Percentiles rank a stretch among this genome's conserved stretches.
Evolutionary conservation across 1,140 invertebrate genomes (phyloP).

Genomic region (Orius insidiosus): DNA sequence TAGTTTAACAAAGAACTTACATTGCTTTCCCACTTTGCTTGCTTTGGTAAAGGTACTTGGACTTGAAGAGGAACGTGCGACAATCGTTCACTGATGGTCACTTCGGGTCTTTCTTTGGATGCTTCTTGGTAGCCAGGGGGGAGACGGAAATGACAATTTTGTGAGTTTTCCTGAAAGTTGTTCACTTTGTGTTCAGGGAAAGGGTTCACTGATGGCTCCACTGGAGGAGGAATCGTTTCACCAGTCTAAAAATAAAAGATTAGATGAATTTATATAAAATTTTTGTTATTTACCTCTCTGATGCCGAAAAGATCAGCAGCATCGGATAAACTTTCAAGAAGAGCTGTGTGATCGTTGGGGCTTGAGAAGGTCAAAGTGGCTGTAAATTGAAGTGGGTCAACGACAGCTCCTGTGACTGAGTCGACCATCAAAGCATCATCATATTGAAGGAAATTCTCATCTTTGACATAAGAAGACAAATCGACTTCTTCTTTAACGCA

Average conservation of each 20-base stretch:
- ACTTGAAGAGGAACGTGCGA: constrained; percentile 50
- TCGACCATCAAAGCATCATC: constrained; percentile 68
- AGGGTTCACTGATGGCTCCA: constrained; percentile 45
- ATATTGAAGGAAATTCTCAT: constrained; percentile 29
- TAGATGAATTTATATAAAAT: no score
- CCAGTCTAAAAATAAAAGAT: neutral
- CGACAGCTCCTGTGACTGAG: constrained; percentile 50
- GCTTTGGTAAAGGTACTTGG: constrained; percentile 33
- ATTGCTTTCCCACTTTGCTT: constrained; percentile 11
- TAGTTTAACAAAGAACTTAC: constrained; percentile 5
- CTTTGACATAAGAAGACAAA: constrained; percentile 53
- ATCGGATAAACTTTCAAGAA: constrained; percentile 50
- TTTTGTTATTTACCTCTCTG: constrained; percentile 24
- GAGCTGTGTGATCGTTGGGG: constrained; percentile 47
- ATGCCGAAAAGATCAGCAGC: constrained; percentile 54
- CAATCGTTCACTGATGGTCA: constrained; percentile 24
- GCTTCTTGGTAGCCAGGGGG: constrained; percentile 21
- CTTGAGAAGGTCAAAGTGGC: constrained; percentile 60
- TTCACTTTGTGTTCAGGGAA: constrained; percentile 41
- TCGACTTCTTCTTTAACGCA: constrained; percentile 56
- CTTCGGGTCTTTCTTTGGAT: constrained; percentile 29
- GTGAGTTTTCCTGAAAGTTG: constrained; percentile 19
- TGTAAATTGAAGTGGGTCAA: constrained; percentile 63
- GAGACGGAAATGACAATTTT: constrained; percentile 21
- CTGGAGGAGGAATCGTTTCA: constrained; percentile 30